Evolutionary conservation across 2,888 invertebrate species (phyloP).

Genomic region (Autographa gamma): DNA sequence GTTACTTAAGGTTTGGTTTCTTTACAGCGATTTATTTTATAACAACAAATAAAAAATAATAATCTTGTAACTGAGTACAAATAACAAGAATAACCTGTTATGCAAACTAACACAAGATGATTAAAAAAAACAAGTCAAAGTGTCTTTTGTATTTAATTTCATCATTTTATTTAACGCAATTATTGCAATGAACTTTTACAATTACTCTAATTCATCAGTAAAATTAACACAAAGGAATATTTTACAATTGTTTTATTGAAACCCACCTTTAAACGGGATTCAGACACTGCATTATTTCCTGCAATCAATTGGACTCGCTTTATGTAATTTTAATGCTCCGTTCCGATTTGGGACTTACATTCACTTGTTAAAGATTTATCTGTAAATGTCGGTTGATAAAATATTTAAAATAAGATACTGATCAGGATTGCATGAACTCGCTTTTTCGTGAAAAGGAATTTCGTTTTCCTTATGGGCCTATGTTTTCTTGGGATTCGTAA

Average conservation of each 20-base stretch:
- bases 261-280: not conserved
- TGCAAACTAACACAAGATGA: too few species aligned
- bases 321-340: not conserved
- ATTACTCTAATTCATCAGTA: not conserved
- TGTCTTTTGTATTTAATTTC: too few species aligned
- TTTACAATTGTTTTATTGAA: not conserved
- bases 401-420: slow-evolving; percentile 2
- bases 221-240: not conserved
- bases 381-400: slow-evolving; percentile 1
- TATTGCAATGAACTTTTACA: not conserved
- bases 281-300: slow-evolving; percentile 3
- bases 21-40: not conserved
- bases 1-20: slow-evolving; percentile 16
- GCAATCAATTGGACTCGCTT: not conserved
- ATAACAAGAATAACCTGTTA: too few species aligned
- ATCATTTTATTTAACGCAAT: not conserved
- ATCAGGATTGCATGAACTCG: not conserved
- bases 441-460: not conserved
- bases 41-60: too few species aligned
- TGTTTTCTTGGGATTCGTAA: not conserved
- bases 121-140: too few species aligned
- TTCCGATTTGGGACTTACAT: slow-evolving; percentile 1
- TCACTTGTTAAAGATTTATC: slow-evolving; percentile 1
- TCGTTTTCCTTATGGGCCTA: not conserved
- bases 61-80: too few species aligned